These are phyloP conservation scores for Vulpes lagopus DNA, from an alignment of 2,113 vertebrate species.

Conservation along the genomic window DNA sequence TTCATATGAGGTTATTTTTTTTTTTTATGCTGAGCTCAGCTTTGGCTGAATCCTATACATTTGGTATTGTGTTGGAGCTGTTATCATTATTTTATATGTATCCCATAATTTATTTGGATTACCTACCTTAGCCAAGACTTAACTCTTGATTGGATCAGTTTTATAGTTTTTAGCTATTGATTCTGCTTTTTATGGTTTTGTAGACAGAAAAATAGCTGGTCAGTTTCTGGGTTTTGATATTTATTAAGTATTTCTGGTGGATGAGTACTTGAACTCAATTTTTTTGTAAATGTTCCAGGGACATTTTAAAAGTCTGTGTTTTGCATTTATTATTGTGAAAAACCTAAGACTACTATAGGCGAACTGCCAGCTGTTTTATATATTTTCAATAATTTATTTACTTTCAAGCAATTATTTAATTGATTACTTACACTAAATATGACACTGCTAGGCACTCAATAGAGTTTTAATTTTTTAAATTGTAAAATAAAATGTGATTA, in stretches of 20 bases:
- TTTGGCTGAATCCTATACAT: background rate
- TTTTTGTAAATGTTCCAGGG: background rate
- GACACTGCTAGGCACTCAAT: background rate
- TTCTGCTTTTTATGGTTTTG: conserved; percentile 11
- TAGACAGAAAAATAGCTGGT: background rate
- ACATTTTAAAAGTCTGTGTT: background rate
- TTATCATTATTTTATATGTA: background rate
- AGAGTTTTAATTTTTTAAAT: background rate
- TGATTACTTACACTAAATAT: background rate
- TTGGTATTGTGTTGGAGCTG: background rate
- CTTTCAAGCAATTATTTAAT: background rate
- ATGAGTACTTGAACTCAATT: background rate
- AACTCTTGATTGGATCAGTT: background rate
- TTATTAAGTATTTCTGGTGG: conserved; percentile 20
- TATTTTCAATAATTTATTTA: conserved; percentile 9
- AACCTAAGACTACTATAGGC: background rate
- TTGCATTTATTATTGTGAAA: conserved; percentile 30
- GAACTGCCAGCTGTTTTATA: background rate
- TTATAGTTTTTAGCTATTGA: background rate
- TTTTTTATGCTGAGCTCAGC: background rate
- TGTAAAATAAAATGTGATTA: background rate
- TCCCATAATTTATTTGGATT: background rate
- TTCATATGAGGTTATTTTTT: background rate
- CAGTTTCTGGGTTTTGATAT: background rate
- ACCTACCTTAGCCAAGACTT: background rate